Percentiles rank a stretch among this genome's conserved stretches.
phyloP scores from a whole-genome alignment of 2,888 invertebrate genomes.

The Drosophila bunnanda region DNA sequence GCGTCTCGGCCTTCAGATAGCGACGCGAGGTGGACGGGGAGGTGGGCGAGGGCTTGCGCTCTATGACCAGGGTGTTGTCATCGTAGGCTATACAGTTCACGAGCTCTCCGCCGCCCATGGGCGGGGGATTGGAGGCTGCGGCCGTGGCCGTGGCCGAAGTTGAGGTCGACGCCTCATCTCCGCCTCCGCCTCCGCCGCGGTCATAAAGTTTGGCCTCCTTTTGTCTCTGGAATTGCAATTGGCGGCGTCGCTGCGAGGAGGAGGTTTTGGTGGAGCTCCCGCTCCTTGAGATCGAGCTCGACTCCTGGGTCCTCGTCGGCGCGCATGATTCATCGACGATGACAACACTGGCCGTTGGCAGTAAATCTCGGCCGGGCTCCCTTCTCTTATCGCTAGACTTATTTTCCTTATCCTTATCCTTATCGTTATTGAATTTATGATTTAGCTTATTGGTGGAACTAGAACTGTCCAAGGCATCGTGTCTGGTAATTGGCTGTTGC shows the following conservation, averaged over 20 bases:
- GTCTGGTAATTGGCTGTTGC: conserved; percentile 59
- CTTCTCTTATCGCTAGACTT: conserved; percentile 40
- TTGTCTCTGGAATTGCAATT: conserved; percentile 68
- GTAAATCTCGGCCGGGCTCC: conserved; percentile 55
- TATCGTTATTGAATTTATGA: conserved; percentile 66
- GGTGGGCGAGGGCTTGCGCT: conserved; percentile 69
- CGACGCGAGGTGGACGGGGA: conserved; percentile 64
- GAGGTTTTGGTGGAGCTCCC: conserved; percentile 53
- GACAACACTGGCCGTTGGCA: conserved; percentile 42
- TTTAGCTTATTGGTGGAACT: conserved; percentile 71
- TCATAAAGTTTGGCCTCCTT: conserved; percentile 70
- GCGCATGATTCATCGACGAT: conserved; percentile 69
- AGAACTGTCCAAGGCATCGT: conserved; percentile 73
- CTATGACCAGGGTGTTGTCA: conserved; percentile 70
- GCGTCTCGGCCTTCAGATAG: conserved; percentile 66
- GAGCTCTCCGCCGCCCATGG: conserved; percentile 66
- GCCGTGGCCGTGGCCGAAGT: conserved; percentile 10
- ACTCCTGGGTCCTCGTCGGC: conserved; percentile 32
- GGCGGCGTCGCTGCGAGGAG: conserved; percentile 66
- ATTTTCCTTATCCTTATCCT: conserved; percentile 55
- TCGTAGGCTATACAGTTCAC: conserved; percentile 73
- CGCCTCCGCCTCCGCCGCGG: conserved; percentile 51
- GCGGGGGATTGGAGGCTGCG: conserved; percentile 8
- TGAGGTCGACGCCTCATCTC: conserved; percentile 47
- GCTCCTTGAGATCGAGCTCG: conserved; percentile 45